Evolutionary conservation across 2,888 invertebrate species (phyloP).

Genomic region (Sarcophaga caerulescens): DNA sequence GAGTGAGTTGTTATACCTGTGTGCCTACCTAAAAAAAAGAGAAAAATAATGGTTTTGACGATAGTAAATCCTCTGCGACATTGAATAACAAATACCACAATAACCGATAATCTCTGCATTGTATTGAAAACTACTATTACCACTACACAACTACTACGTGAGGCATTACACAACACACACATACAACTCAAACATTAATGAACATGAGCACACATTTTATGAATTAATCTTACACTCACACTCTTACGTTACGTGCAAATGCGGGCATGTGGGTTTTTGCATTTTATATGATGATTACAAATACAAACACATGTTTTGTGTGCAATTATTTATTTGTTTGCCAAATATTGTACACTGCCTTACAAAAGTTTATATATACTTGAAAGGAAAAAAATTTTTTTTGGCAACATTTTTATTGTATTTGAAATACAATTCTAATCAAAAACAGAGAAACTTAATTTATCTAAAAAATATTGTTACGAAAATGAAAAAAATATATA

Average conservation of each 20-base stretch:
- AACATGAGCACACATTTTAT: background rate
- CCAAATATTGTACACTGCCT: too few species aligned
- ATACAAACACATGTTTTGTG: background rate
- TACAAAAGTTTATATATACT: background rate
- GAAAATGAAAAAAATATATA: too few species aligned
- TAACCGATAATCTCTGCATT: constrained; percentile 36
- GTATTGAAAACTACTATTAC: background rate
- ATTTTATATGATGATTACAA: background rate
- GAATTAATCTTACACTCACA: background rate
- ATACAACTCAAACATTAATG: background rate
- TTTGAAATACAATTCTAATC: too few species aligned
- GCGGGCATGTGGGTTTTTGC: background rate
- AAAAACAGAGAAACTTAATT: too few species aligned
- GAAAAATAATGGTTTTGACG: constrained; percentile 37
- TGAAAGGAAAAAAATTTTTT: too few species aligned
- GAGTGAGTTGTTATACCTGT: too few species aligned
- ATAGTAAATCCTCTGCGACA: constrained; percentile 57
- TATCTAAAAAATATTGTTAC: too few species aligned
- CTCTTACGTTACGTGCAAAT: background rate
- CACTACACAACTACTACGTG: background rate
- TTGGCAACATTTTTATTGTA: too few species aligned
- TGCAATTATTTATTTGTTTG: background rate
- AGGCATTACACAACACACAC: background rate
- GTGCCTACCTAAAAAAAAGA: too few species aligned
- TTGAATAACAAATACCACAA: constrained; percentile 55